Percentiles rank a stretch among this genome's conserved stretches.
These are phyloP conservation scores for Accipiter cooperii DNA, from an alignment of 2,113 vertebrate species.

Conservation along the genomic window DNA sequence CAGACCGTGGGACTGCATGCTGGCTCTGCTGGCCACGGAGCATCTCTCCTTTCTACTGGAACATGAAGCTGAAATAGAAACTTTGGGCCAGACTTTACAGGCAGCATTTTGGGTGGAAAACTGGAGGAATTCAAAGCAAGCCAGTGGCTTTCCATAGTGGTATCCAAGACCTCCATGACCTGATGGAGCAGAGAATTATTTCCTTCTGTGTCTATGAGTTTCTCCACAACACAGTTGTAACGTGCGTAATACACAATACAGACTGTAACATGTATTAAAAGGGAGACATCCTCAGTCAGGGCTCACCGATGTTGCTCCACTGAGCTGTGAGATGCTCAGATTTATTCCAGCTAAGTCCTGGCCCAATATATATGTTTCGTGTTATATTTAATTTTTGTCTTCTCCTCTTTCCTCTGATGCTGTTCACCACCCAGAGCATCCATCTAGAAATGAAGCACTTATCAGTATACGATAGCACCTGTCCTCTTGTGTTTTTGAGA, in stretches of 20 bases:
- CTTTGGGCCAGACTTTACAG: neutral
- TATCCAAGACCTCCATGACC: neutral
- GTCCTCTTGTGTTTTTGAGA: neutral
- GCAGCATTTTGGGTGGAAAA: neutral
- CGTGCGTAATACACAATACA: neutral
- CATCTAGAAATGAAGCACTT: neutral
- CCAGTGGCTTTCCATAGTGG: neutral
- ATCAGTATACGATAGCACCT: neutral
- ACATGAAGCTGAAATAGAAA: neutral
- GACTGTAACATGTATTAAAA: neutral
- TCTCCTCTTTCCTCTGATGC: neutral
- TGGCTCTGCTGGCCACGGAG: neutral
- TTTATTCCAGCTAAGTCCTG: neutral
- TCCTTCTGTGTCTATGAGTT: neutral
- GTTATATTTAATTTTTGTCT: neutral
- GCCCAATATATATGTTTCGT: neutral
- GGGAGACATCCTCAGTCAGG: neutral
- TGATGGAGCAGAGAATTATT: neutral
- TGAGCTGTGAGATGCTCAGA: constrained; percentile 2
- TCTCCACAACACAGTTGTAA: neutral
- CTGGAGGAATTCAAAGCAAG: neutral
- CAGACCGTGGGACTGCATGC: neutral
- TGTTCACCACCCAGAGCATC: neutral
- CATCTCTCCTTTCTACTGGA: neutral
- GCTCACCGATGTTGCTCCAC: neutral